A percentile compares a stretch with the other conserved stretches of the same genome.
Evolutionary conservation across 2,797 vertebrate species (phyloP).

Genomic region (Ambastaia sidthimunki): DNA sequence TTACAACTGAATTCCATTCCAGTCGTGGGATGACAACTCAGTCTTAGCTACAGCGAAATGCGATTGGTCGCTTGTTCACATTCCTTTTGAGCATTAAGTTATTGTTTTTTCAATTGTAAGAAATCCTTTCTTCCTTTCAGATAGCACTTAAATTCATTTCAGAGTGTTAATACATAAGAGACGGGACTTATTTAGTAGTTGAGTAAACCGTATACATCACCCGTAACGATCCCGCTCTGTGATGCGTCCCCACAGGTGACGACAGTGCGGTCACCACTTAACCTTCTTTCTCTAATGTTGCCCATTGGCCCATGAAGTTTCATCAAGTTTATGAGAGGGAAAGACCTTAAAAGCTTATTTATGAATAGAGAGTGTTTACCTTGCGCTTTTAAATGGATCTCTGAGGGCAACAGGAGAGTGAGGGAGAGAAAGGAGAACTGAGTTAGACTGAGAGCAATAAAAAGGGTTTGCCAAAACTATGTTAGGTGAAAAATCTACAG

Average conservation of each 20-base stretch:
- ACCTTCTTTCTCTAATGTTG: slow-evolving; percentile 67
- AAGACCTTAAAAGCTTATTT: slow-evolving; percentile 73
- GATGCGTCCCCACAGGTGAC: slow-evolving; percentile 50
- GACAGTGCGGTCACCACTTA: slow-evolving; percentile 55
- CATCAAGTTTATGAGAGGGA: slow-evolving; percentile 75
- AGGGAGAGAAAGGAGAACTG: slow-evolving; percentile 12
- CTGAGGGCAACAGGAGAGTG: slow-evolving; percentile 37
- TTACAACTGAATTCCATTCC: slow-evolving; percentile 57
- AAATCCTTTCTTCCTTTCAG: slow-evolving; percentile 27
- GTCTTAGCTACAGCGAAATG: slow-evolving; percentile 52
- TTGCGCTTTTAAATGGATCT: slow-evolving; percentile 73
- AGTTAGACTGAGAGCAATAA: too few species aligned
- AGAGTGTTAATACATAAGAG: slow-evolving; percentile 38
- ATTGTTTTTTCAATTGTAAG: slow-evolving; percentile 44
- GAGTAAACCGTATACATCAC: slow-evolving; percentile 31
- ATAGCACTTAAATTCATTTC: slow-evolving; percentile 40
- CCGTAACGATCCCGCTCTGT: slow-evolving; percentile 27
- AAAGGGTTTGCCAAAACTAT: too few species aligned
- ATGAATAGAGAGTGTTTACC: slow-evolving; percentile 77
- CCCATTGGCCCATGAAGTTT: slow-evolving; percentile 67
- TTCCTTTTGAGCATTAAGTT: slow-evolving; percentile 21
- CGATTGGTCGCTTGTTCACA: slow-evolving; percentile 32
- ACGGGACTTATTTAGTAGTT: slow-evolving; percentile 32
- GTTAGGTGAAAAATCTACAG: too few species aligned
- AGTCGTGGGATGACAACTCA: slow-evolving; percentile 41